Percentiles rank a stretch among this genome's conserved stretches.
phyloP scores from a whole-genome alignment of 2,113 vertebrate species.

The Neoarius graeffei region DNA sequence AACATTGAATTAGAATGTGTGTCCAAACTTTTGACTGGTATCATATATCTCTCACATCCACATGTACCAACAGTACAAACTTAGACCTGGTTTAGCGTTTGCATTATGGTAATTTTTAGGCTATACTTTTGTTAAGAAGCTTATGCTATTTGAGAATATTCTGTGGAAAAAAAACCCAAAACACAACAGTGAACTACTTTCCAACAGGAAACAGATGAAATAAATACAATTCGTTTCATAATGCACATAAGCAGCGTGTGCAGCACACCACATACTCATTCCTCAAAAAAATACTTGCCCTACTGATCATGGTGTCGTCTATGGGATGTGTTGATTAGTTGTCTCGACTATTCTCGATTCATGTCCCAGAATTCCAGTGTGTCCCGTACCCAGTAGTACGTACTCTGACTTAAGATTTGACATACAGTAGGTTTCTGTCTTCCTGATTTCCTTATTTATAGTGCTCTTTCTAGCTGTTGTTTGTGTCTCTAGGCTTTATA shows the following conservation, averaged over 20 bases:
- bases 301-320: slow-evolving; percentile 13
- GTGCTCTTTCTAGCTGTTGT: not conserved
- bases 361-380: not conserved
- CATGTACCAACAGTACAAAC: not conserved
- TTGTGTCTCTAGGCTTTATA: not conserved
- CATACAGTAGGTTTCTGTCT: too few relatives aligned
- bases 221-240: not conserved
- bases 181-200: too few relatives aligned
- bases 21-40: too few relatives aligned
- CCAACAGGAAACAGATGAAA: not conserved
- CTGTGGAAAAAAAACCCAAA: not conserved
- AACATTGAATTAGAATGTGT: too few relatives aligned
- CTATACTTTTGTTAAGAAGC: not conserved
- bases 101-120: not conserved
- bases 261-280: not conserved
- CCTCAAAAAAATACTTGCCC: not conserved
- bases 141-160: not conserved
- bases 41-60: not conserved
- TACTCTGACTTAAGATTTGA: not conserved
- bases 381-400: not conserved
- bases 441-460: not conserved
- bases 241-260: not conserved
- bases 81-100: not conserved
- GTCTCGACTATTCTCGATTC: not conserved
- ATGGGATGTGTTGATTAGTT: not conserved